A percentile compares a stretch with the other conserved stretches of the same genome.
These are phyloP conservation scores for Actias luna DNA, from an alignment of 2,888 invertebrate species.

Conservation along the genomic window DNA sequence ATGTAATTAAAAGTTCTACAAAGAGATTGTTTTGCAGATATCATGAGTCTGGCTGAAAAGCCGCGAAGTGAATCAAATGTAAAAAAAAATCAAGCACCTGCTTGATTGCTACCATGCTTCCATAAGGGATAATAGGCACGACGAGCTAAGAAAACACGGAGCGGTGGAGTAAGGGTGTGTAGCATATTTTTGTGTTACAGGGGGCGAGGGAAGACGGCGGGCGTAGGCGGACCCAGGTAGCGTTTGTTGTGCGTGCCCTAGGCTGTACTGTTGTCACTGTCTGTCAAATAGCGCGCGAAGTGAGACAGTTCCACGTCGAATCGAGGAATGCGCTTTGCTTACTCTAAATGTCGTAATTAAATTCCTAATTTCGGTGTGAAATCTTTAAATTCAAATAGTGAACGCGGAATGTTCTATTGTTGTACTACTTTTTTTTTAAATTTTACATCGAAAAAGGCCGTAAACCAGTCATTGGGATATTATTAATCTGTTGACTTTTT, in stretches of 20 bases:
- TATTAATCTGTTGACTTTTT: background rate
- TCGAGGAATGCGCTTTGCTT: slow-evolving; percentile 40
- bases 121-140: background rate
- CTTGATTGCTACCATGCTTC: too few relatives aligned
- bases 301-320: slow-evolving; percentile 72
- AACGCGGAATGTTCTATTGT: background rate
- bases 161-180: slow-evolving; percentile 30
- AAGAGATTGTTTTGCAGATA: too few relatives aligned
- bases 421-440: background rate
- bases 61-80: background rate
- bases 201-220: slow-evolving; percentile 73
- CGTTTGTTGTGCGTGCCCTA: slow-evolving; percentile 82
- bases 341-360: slow-evolving; percentile 23
- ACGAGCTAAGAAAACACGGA: slow-evolving; percentile 1
- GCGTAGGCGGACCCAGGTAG: slow-evolving; percentile 78
- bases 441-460: background rate
- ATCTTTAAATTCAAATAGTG: background rate
- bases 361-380: background rate
- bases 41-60: too few relatives aligned
- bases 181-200: slow-evolving; percentile 81
- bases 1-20: too few relatives aligned
- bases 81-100: background rate
- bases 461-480: background rate
- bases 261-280: slow-evolving; percentile 81
- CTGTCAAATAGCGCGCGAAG: slow-evolving; percentile 76